Evolutionary conservation across 2,888 invertebrate genomes (phyloP).

Genomic region (Trachelus iudaicus): DNA sequence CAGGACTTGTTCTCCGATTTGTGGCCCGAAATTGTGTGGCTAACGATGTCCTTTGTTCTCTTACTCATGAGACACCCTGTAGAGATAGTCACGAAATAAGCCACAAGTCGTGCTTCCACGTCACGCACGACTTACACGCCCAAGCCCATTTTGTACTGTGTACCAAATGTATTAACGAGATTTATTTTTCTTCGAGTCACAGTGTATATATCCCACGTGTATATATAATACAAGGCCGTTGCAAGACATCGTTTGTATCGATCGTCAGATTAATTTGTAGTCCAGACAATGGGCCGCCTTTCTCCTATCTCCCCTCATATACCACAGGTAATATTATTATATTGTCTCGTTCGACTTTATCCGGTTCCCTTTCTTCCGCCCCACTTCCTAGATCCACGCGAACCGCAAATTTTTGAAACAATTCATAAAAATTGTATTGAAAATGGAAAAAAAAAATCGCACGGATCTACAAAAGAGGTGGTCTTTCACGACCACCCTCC

Average conservation of each 20-base stretch:
- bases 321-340: slow-evolving; percentile 50
- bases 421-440: too few species aligned
- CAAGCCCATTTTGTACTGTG: slow-evolving; percentile 1
- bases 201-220: slow-evolving; percentile 33
- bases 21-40: too few species aligned
- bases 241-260: slow-evolving; percentile 57
- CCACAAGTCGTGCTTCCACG: slow-evolving; percentile 16
- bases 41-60: too few species aligned
- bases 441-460: too few species aligned
- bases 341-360: slow-evolving; percentile 28
- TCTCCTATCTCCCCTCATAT: slow-evolving; percentile 50
- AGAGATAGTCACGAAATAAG: too few species aligned
- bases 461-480: too few species aligned
- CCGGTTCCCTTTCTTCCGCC: too few species aligned
- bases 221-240: slow-evolving; percentile 24
- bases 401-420: too few species aligned
- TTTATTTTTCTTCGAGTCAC: slow-evolving; percentile 51
- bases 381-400: too few species aligned
- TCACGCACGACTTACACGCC: slow-evolving; percentile 22
- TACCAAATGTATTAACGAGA: slow-evolving; percentile 16
- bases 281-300: slow-evolving; percentile 65
- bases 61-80: too few species aligned
- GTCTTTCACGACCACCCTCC: too few species aligned
- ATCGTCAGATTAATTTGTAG: slow-evolving; percentile 64
- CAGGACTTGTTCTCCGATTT: too few species aligned